Base-by-base conservation (phyloP, 1,140 invertebrate species). In the Scaptomyza pallida region DNA sequence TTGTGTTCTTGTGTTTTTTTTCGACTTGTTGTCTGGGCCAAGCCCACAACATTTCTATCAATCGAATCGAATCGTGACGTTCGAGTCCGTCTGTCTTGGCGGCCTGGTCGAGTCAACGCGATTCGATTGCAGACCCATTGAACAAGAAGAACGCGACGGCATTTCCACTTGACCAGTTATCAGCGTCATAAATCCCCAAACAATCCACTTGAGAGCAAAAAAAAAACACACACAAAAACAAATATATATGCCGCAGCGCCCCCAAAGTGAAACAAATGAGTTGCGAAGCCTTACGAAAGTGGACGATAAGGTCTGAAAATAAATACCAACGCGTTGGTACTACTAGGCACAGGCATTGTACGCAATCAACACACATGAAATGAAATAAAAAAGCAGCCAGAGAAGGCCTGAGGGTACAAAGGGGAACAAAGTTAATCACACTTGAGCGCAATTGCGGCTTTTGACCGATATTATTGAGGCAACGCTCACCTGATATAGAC, bases 111-210 rank as follows among this genome's bases (percentile, higher is more conserved):
- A 35, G 30, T 35, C 30, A 12, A 35, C 9, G 33, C 10, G 33
- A 35, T 30, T 12, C 12, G 59, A 62, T 17, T 55, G 16, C 19
- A 41, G 37, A 21, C 15, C 48, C 30, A 51, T 54, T 35, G 21
- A 43, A 23, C 54, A 35, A 61, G 52, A 37, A 37, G 33, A 37
- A 37, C 33, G 76, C 47, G 57, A 48, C 26, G 56, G 69, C 57
- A 41, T 56, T 54, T 72, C 59, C 75, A 88, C 82, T 88, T 88
- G 83, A 89, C 78, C 82, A 82, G 78, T 62, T 88, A 88, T 88
- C 82, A 68, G 78, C 67, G 63, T 65, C 83, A 88, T 88, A 88
- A 88, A 82, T 88, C 82, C 82, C 75, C 81, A 78, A 82, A 78
- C 78, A 82, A 82, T 88, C 75, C 75, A 88, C 83, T 88, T 61